Base-by-base conservation (phyloP, 2,113 vertebrate genomes). In the Tragulus kanchil region DNA sequence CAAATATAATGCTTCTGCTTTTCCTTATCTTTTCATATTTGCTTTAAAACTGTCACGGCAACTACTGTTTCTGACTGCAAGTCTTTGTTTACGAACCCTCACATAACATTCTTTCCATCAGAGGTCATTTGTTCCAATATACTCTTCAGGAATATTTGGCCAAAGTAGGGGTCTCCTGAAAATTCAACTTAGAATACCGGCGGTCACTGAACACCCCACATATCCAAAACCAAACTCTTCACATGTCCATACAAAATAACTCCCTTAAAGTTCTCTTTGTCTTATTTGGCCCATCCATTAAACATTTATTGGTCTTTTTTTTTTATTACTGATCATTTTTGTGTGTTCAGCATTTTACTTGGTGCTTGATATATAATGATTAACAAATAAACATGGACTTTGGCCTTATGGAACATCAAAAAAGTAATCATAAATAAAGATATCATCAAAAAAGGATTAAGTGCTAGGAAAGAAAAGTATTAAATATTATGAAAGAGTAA, bases 191-290 rank as follows among this genome's bases (percentile, higher is more conserved):
- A 69, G 56, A 93, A 58, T 62, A 89, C 26, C 91, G 89, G 86
- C 73, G 95, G 87, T 92, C 62, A 91, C 56, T 67, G 86, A 94
- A 79, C 79, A 77, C 52, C 69, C 78, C 62, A 75, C 31, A 45
- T 42, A 87, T 89, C 23, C 6, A 19, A 95, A 95, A 69, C 21
- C 67, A 84, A 94, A 97, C 26, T 89, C n/a, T 69, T 75, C 42
- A 65, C 2, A 8, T 54, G 50, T 71, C 69, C 62, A 73, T 52
- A 67, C 17, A 77, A 93, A 92, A 82, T 21, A 26, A 28, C 59
- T 86, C 58, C 25, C 52, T 90, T 9, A 75, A 92, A 17, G 94
- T 48, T 92, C 23, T 95, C 82, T 95, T 85, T 86, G 73, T 84
- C 54, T 75, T 85, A 28, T 69, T 67, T 93, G n/a, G 25, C 21